Percentiles rank a stretch among this genome's conserved stretches.
These are phyloP conservation scores for Cynodonichthys magdalenae DNA, from an alignment of 2,797 vertebrate genomes.

Conservation along the genomic window DNA sequence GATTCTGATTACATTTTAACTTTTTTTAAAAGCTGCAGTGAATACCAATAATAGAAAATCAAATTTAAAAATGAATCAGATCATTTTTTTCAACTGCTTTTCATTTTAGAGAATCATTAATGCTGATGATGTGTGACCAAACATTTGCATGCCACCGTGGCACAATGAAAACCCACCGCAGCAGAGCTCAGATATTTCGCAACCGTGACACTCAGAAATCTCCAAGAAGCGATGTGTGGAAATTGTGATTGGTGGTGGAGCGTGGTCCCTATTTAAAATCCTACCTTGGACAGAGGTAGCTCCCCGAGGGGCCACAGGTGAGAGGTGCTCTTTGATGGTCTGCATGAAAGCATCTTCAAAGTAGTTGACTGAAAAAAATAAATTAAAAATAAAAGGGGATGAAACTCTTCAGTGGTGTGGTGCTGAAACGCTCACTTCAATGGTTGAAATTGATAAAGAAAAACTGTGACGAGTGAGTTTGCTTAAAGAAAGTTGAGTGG, in stretches of 20 bases:
- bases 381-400: neutral
- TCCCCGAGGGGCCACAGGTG: constrained; percentile 17
- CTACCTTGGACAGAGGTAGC: constrained; percentile 20
- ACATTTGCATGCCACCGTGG: neutral
- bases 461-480: neutral
- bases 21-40: too few relatives aligned
- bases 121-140: neutral
- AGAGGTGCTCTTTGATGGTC: constrained; percentile 39
- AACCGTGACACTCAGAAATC: constrained; percentile 1
- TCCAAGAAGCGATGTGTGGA: constrained; percentile 15
- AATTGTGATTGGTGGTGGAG: constrained; percentile 27
- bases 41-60: too few relatives aligned
- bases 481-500: neutral
- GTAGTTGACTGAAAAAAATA: constrained; percentile 4
- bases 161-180: neutral
- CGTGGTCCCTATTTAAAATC: constrained; percentile 39
- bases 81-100: neutral
- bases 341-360: constrained; percentile 35
- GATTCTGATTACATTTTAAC: too few relatives aligned
- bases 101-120: neutral
- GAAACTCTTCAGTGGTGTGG: constrained; percentile 24
- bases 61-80: neutral
- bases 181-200: constrained; percentile 6
- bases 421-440: constrained; percentile 13
- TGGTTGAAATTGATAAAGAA: constrained; percentile 8